Percentiles rank a stretch among this genome's conserved stretches.
Evolutionary conservation across 2,797 vertebrate species (phyloP).

Genomic region (Scarus forsteni): DNA sequence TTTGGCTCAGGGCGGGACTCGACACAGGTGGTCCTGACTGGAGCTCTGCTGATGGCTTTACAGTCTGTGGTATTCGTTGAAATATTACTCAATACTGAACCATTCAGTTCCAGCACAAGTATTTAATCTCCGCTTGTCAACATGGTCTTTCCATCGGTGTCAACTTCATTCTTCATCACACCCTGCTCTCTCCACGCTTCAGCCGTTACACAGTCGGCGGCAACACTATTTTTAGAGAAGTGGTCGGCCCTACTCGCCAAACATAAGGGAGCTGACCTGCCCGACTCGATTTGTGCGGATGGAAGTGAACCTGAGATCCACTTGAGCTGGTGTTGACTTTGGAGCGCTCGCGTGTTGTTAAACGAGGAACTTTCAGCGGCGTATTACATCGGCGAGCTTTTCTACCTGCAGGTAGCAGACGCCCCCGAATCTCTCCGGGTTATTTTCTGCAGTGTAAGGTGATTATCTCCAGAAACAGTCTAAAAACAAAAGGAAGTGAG

Average conservation of each 20-base stretch:
- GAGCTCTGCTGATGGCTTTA: conserved; percentile 11
- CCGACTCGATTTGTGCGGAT: conserved; percentile 27
- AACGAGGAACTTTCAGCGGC: conserved; percentile 27
- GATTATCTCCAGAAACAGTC: conserved; percentile 35
- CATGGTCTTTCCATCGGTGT: conserved; percentile 16
- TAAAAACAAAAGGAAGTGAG: conserved; percentile 19
- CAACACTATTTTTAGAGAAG: conserved; percentile 52
- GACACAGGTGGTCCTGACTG: conserved; percentile 3
- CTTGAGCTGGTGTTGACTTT: conserved; percentile 67
- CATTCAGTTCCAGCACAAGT: not conserved
- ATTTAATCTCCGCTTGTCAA: conserved; percentile 36
- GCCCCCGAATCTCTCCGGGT: not conserved
- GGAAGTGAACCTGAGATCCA: conserved; percentile 57
- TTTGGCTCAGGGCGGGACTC: not conserved
- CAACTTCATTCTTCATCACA: conserved; percentile 21
- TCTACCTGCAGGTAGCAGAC: conserved; percentile 48
- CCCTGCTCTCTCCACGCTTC: conserved; percentile 35
- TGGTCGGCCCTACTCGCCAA: conserved; percentile 36
- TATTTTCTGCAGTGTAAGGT: conserved; percentile 23
- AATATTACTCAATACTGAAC: conserved; percentile 26
- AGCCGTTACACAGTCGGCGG: conserved; percentile 39
- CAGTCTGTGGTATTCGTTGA: conserved; percentile 19
- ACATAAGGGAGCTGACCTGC: conserved; percentile 57
- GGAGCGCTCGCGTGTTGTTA: conserved; percentile 39
- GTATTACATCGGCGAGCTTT: conserved; percentile 18